Evolutionary conservation across 2,888 invertebrate genomes (phyloP).

Genomic region (Craniophora ligustri): DNA sequence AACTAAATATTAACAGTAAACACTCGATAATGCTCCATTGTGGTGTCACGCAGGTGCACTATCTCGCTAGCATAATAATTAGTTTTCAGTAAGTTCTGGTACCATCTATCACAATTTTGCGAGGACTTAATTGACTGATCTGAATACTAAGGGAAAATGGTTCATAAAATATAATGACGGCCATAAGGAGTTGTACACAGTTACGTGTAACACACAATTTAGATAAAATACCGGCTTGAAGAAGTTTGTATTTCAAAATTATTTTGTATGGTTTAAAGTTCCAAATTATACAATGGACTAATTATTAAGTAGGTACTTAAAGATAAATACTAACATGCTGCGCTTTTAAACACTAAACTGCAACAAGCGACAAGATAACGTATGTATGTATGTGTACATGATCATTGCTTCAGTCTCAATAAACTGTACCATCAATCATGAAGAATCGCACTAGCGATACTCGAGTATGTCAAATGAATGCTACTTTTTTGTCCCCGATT

Average conservation of each 20-base stretch:
- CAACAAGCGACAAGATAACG: constrained; percentile 33
- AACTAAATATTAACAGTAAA: constrained; percentile 75
- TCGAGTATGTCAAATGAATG: constrained; percentile 67
- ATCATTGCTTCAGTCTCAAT: constrained; percentile 51
- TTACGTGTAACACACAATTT: too few species aligned
- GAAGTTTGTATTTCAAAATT: too few species aligned
- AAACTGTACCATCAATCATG: constrained; percentile 76
- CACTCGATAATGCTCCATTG: constrained; percentile 76
- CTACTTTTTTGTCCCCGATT: constrained; percentile 66
- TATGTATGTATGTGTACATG: constrained; percentile 33
- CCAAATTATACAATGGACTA: too few species aligned
- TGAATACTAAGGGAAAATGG: too few species aligned
- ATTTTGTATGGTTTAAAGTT: too few species aligned
- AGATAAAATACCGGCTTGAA: too few species aligned
- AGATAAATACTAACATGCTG: constrained; percentile 2
- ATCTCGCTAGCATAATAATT: constrained; percentile 48
- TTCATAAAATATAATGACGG: too few species aligned
- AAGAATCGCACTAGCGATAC: constrained; percentile 59
- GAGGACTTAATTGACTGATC: constrained; percentile 8
- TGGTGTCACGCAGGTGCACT: constrained; percentile 73
- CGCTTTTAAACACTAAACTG: constrained; percentile 22
- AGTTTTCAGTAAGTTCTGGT: too few species aligned
- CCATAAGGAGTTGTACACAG: too few species aligned
- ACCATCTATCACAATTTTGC: background rate
- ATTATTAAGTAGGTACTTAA: too few species aligned